Percentiles rank a stretch among this genome's conserved stretches.
Evolutionary conservation across 2,888 invertebrate genomes (phyloP).

Genomic region (Bimastos eiseni): DNA sequence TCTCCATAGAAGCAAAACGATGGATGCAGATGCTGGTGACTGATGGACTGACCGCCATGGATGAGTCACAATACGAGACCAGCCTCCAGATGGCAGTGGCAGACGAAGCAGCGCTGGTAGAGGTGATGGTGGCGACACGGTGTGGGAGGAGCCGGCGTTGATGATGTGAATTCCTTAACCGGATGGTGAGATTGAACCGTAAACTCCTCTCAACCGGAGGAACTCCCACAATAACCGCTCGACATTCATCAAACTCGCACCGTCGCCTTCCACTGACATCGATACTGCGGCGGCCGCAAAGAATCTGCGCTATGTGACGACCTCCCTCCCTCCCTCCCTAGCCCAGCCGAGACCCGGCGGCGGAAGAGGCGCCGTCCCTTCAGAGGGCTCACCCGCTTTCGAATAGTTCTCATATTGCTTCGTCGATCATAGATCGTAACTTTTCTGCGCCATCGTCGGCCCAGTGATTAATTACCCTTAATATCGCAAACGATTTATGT

Average conservation of each 20-base stretch:
- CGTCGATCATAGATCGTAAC: conserved; percentile 13
- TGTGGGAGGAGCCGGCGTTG: not conserved
- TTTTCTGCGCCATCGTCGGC: not conserved
- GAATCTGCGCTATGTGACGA: not conserved
- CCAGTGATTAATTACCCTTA: not conserved
- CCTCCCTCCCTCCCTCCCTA: no score
- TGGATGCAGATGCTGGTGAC: not conserved
- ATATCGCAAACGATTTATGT: not conserved
- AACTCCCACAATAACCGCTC: not conserved
- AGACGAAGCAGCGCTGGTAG: not conserved
- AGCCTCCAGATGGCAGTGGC: not conserved
- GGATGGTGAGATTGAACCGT: not conserved
- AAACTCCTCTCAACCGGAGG: not conserved
- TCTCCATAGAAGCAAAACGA: not conserved
- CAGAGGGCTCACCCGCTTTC: not conserved
- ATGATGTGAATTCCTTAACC: not conserved
- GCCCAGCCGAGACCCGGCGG: not conserved
- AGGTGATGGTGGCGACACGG: not conserved
- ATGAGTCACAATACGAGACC: not conserved
- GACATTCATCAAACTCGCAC: conserved; percentile 6
- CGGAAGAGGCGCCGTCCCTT: not conserved
- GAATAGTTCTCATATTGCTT: conserved; percentile 13
- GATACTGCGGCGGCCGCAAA: not conserved
- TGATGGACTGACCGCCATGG: not conserved
- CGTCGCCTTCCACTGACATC: not conserved